Conservation (phyloP, 2,113 vertebrate species). For the Labeo rohita region DNA sequence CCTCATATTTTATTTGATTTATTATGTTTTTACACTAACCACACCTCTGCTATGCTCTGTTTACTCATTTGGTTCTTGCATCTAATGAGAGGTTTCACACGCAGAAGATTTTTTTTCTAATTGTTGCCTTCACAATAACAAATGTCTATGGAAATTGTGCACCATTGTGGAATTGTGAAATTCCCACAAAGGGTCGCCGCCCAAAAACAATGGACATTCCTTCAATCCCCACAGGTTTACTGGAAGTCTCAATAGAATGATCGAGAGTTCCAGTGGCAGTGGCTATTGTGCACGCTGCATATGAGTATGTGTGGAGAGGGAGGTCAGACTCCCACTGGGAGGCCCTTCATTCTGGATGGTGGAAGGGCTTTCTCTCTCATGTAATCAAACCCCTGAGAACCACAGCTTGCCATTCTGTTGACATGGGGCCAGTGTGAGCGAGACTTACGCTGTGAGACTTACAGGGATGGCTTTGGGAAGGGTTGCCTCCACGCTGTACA, state of each 20-base stretch:
- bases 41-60: neutral
- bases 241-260: slow-evolving; percentile 65
- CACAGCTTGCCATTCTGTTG: slow-evolving; percentile 48
- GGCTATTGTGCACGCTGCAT: slow-evolving; percentile 69
- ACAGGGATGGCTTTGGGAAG: neutral
- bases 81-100: slow-evolving; percentile 23
- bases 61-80: neutral
- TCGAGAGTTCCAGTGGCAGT: slow-evolving; percentile 72
- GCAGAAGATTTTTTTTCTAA: slow-evolving; percentile 13
- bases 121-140: slow-evolving; percentile 62
- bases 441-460: slow-evolving; percentile 23
- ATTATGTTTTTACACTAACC: too few relatives aligned
- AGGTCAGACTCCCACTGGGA: slow-evolving; percentile 67
- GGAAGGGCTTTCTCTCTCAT: slow-evolving; percentile 63
- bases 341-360: slow-evolving; percentile 63
- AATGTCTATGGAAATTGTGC: slow-evolving; percentile 60
- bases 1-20: too few relatives aligned
- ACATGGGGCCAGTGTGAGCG: slow-evolving; percentile 39
- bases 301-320: slow-evolving; percentile 59
- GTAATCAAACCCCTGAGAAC: slow-evolving; percentile 76
- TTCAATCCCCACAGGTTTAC: slow-evolving; percentile 72
- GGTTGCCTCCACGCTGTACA: slow-evolving; percentile 46
- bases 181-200: slow-evolving; percentile 75
- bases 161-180: slow-evolving; percentile 74
- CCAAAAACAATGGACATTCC: slow-evolving; percentile 79